phyloP scores from a whole-genome alignment of 2,888 invertebrate species.

The Xanthia togata region DNA sequence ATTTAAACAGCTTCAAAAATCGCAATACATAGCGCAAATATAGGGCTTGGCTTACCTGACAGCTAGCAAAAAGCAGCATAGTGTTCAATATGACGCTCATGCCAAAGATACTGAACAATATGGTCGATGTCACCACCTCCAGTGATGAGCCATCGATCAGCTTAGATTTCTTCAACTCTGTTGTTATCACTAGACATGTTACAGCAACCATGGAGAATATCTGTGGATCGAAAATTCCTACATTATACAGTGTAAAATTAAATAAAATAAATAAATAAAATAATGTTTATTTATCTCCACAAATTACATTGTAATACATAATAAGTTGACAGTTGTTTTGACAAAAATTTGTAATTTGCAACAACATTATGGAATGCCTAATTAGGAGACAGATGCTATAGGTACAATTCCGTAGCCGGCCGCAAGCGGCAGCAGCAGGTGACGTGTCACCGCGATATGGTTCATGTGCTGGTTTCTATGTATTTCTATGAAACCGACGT shows the following conservation, averaged over 20 bases:
- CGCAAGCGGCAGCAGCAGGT: too few species aligned
- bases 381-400: background rate
- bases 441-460: too few species aligned
- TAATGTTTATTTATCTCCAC: too few species aligned
- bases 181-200: constrained; percentile 79
- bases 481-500: too few species aligned
- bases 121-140: constrained; percentile 81
- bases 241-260: background rate
- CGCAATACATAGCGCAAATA: background rate
- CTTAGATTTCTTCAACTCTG: constrained; percentile 77
- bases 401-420: background rate
- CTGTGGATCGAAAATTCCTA: constrained; percentile 73
- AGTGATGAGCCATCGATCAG: constrained; percentile 75
- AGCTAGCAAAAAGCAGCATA: constrained; percentile 82
- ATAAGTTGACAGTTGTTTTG: too few species aligned
- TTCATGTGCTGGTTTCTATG: too few species aligned
- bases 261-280: too few species aligned
- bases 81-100: constrained; percentile 86
- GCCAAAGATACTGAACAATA: constrained; percentile 84
- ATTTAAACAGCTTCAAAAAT: too few species aligned
- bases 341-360: too few species aligned
- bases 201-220: constrained; percentile 79
- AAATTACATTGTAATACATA: too few species aligned
- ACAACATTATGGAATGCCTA: background rate
- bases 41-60: constrained; percentile 74